Conservation (phyloP, 2,797 vertebrate genomes). For the Phrynocephalus forsythii region DNA sequence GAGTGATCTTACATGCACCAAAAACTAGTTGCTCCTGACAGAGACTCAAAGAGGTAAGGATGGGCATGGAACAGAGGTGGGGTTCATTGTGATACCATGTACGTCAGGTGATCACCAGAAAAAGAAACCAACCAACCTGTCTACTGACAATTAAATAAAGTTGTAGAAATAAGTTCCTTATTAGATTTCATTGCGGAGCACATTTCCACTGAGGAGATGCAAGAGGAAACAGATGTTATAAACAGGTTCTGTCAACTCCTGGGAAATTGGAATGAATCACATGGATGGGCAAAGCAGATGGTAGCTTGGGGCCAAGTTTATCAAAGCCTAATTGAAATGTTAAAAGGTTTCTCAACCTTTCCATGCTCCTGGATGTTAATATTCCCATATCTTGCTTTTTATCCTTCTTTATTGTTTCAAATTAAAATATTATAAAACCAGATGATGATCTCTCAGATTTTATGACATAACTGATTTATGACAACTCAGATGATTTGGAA, state of each 20-base stretch:
- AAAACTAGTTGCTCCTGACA: too few species aligned
- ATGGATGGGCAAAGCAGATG: not conserved
- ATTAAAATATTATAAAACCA: slow-evolving; percentile 28
- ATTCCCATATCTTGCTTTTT: slow-evolving; percentile 25
- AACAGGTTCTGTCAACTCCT: slow-evolving; percentile 45
- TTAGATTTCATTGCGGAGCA: slow-evolving; percentile 59
- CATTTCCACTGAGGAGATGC: slow-evolving; percentile 54
- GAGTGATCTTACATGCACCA: too few species aligned
- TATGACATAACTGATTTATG: slow-evolving; percentile 48
- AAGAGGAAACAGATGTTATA: slow-evolving; percentile 53
- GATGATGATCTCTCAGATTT: slow-evolving; percentile 37
- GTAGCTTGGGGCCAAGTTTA: slow-evolving; percentile 5
- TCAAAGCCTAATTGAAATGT: slow-evolving; percentile 50
- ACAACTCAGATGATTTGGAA: slow-evolving; percentile 27
- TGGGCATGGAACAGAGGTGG: too few species aligned
- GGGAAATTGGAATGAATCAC: slow-evolving; percentile 22
- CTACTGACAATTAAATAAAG: slow-evolving; percentile 66
- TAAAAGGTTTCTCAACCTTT: slow-evolving; percentile 53
- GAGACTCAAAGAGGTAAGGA: too few species aligned
- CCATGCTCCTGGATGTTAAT: slow-evolving; percentile 36
- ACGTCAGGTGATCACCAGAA: too few species aligned
- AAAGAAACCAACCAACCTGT: slow-evolving; percentile 24
- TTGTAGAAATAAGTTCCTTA: slow-evolving; percentile 66
- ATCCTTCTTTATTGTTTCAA: slow-evolving; percentile 43
- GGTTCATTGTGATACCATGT: too few species aligned